Conservation (phyloP, 2,113 vertebrate genomes). For the Gobiocypris rarus region DNA sequence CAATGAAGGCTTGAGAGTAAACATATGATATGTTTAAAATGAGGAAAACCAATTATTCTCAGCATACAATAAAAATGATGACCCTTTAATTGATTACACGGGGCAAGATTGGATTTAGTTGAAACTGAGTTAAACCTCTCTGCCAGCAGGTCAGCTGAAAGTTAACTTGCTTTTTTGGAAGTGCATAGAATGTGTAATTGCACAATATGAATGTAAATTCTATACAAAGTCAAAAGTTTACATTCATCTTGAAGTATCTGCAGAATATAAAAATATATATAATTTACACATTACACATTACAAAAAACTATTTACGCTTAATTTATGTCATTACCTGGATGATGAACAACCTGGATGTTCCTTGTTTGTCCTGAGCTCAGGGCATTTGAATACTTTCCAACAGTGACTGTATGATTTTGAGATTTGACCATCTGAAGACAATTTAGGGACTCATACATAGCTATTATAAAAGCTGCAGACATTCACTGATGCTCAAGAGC, state of each 20-base stretch:
- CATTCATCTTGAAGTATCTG: neutral
- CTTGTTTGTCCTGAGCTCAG: neutral
- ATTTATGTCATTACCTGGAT: neutral
- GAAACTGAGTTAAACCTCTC: neutral
- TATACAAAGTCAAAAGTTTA: neutral
- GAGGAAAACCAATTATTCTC: neutral
- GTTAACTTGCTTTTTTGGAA: neutral
- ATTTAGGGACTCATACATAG: neutral
- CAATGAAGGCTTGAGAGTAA: slow-evolving; percentile 36
- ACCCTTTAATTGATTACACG: neutral
- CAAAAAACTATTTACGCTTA: neutral
- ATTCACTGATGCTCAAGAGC: neutral
- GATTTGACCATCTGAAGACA: neutral
- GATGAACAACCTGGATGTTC: neutral
- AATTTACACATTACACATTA: neutral
- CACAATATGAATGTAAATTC: neutral
- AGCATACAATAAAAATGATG: neutral
- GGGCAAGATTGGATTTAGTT: neutral
- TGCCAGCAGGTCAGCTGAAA: neutral
- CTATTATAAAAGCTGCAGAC: neutral
- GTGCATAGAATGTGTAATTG: neutral
- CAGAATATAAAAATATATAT: neutral
- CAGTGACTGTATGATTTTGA: neutral
- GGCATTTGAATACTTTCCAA: neutral
- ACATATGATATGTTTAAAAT: slow-evolving; percentile 6